Evolutionary conservation across 1,140 invertebrate genomes (phyloP).

Genomic region (Trichonephila inaurata): DNA sequence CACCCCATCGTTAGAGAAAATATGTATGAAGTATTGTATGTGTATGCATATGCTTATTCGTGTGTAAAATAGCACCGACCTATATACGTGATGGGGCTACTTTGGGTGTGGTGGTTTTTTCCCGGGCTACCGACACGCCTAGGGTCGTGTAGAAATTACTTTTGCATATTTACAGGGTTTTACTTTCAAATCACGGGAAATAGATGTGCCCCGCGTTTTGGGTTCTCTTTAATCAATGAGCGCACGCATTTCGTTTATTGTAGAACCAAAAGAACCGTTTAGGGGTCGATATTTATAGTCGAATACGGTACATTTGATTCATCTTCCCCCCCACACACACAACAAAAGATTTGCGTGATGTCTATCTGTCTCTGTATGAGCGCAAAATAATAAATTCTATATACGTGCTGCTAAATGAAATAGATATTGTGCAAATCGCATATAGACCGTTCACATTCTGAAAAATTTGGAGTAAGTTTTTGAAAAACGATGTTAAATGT

Average conservation of each 20-base stretch:
- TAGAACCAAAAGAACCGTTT: no score
- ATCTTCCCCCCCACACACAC: no score
- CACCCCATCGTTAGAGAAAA: neutral
- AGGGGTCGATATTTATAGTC: no score
- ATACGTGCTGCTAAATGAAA: no score
- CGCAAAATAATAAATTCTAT: no score
- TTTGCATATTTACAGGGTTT: conserved; percentile 40
- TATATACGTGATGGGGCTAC: neutral
- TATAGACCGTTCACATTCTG: no score
- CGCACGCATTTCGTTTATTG: neutral
- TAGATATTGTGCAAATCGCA: no score
- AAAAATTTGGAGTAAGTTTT: no score
- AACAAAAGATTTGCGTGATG: no score
- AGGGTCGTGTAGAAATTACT: conserved; percentile 3
- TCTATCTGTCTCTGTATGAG: no score
- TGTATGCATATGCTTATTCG: neutral
- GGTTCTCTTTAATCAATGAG: neutral
- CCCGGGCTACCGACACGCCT: conserved; percentile 25
- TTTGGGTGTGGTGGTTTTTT: neutral
- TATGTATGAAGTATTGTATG: neutral
- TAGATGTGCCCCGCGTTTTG: neutral
- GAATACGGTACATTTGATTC: no score
- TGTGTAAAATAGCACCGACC: neutral
- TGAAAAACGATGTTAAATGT: no score
- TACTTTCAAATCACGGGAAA: conserved; percentile 38